Evolutionary conservation across 2,113 vertebrate genomes (phyloP).

Genomic region (Furnarius figulus): DNA sequence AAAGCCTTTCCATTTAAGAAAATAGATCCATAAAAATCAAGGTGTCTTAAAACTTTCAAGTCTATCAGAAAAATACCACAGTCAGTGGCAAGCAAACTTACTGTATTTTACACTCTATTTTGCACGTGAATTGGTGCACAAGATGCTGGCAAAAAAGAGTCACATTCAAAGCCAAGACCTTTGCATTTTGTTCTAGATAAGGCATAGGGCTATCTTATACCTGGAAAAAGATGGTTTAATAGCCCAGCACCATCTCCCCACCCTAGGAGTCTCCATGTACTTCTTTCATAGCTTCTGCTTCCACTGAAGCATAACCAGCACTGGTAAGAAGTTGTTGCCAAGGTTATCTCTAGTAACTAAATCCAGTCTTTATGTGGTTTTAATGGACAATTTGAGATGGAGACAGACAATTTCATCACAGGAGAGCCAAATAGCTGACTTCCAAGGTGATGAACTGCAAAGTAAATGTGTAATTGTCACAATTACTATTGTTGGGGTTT

Average conservation of each 20-base stretch:
- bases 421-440: not conserved
- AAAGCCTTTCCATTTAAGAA: not conserved
- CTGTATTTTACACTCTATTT: not conserved
- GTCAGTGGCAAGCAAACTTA: not conserved
- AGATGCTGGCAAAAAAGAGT: not conserved
- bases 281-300: not conserved
- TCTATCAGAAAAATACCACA: not conserved
- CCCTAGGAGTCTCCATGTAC: not conserved
- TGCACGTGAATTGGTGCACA: fast-evolving
- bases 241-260: not conserved
- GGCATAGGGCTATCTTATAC: not conserved
- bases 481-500: not conserved
- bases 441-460: not conserved
- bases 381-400: conserved; percentile 30
- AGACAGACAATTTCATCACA: not conserved
- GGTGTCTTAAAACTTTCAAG: not conserved
- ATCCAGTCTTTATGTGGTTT: conserved; percentile 20
- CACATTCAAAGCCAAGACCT: not conserved
- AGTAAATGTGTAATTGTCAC: not conserved
- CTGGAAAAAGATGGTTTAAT: not conserved
- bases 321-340: not conserved
- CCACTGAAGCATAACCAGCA: not conserved
- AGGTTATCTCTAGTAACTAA: conserved; percentile 11
- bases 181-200: not conserved
- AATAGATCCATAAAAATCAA: not conserved